phyloP scores from a whole-genome alignment of 1,140 invertebrate species.

The Leptopilina clavipes region DNA sequence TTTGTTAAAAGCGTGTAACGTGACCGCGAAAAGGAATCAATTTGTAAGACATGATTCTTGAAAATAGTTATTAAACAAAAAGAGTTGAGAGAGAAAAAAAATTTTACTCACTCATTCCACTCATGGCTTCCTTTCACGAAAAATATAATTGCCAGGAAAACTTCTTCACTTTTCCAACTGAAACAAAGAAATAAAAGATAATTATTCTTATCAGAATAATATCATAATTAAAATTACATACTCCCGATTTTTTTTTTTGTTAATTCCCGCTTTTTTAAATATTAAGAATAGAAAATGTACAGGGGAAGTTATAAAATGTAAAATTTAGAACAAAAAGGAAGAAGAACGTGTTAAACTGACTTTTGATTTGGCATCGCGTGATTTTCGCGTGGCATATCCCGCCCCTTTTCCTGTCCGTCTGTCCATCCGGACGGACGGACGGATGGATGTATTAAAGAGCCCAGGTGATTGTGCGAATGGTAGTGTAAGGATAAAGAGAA shows the following conservation, averaged over 20 bases:
- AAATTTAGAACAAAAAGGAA: constrained; percentile 44
- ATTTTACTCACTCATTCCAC: too few relatives aligned
- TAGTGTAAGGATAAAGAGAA: constrained; percentile 26
- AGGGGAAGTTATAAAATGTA: constrained; percentile 39
- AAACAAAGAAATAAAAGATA: too few relatives aligned
- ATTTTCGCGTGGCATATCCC: constrained; percentile 49
- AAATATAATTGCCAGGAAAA: too few relatives aligned
- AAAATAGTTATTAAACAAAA: neutral
- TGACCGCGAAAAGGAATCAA: neutral
- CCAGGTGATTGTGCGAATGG: constrained; percentile 36
- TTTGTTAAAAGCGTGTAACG: neutral
- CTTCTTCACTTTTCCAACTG: too few relatives aligned
- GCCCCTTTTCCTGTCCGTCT: constrained; percentile 48
- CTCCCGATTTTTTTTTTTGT: too few relatives aligned
- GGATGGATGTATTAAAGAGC: constrained; percentile 47
- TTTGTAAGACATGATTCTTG: neutral
- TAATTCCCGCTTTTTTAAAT: neutral
- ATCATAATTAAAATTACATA: too few relatives aligned
- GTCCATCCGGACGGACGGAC: constrained; percentile 47
- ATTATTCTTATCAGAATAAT: too few relatives aligned
- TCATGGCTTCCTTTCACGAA: too few relatives aligned
- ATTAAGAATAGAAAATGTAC: neutral
- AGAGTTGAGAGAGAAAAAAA: neutral
- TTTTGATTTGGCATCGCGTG: constrained; percentile 64
- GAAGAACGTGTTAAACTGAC: constrained; percentile 46